These are phyloP conservation scores for Keiferia lycopersicella DNA, from an alignment of 2,888 invertebrate species.

Conservation along the genomic window DNA sequence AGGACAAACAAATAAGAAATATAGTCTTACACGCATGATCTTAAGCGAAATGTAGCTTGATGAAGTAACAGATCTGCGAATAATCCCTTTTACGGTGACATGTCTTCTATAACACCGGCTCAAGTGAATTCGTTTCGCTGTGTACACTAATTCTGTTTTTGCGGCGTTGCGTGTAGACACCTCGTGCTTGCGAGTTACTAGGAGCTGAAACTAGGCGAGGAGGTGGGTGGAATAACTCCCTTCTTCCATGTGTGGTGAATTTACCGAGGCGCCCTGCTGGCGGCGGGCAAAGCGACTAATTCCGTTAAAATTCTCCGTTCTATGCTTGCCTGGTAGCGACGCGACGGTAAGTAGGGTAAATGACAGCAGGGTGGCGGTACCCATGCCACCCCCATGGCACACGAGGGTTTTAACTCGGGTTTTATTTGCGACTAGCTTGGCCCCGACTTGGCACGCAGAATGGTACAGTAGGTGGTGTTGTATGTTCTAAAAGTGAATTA, in stretches of 20 bases:
- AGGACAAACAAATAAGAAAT: no score
- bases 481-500: slow-evolving; percentile 2
- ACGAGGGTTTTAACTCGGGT: slow-evolving; percentile 45
- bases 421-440: slow-evolving; percentile 46
- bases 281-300: slow-evolving; percentile 71
- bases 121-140: slow-evolving; percentile 8
- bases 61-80: background rate
- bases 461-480: background rate
- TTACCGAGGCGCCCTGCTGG: slow-evolving; percentile 78
- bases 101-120: slow-evolving; percentile 9
- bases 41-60: background rate
- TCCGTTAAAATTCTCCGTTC: slow-evolving; percentile 78
- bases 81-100: background rate
- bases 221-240: slow-evolving; percentile 59
- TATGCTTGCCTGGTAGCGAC: slow-evolving; percentile 72
- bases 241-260: slow-evolving; percentile 68
- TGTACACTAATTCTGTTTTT: slow-evolving; percentile 53
- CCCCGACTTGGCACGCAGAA: slow-evolving; percentile 51
- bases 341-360: slow-evolving; percentile 71
- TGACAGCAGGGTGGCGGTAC: slow-evolving; percentile 62
- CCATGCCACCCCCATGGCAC: slow-evolving; percentile 43
- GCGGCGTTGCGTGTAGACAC: slow-evolving; percentile 72
- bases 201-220: slow-evolving; percentile 67
- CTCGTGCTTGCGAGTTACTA: slow-evolving; percentile 63
- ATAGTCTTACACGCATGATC: no score